Evolutionary conservation across 2,113 vertebrate species (phyloP).

Genomic region (Platichthys stellatus): DNA sequence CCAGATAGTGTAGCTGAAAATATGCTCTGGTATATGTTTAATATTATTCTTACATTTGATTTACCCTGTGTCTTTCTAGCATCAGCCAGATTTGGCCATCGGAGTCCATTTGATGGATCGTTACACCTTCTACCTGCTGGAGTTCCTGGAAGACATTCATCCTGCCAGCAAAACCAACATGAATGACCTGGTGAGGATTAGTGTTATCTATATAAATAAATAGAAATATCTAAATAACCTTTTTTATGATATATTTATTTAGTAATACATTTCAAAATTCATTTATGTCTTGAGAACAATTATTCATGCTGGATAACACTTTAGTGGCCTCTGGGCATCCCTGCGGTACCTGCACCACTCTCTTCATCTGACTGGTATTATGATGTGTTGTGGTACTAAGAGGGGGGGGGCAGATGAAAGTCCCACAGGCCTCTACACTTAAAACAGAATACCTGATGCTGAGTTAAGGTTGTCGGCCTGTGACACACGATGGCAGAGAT

Average conservation of each 20-base stretch:
- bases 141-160: slow-evolving; percentile 98
- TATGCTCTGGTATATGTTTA: too few relatives aligned
- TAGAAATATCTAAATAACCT: too few relatives aligned
- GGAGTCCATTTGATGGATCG: slow-evolving; percentile 98
- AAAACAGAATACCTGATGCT: slow-evolving; percentile 69
- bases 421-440: slow-evolving; percentile 51
- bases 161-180: slow-evolving; percentile 95
- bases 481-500: slow-evolving; percentile 31
- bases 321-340: background rate
- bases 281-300: too few relatives aligned
- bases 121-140: slow-evolving; percentile 97
- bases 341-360: background rate
- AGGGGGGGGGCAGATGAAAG: slow-evolving; percentile 59
- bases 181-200: slow-evolving; percentile 92
- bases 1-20: too few relatives aligned
- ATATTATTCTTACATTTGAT: background rate
- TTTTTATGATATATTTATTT: too few relatives aligned
- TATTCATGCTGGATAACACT: too few relatives aligned
- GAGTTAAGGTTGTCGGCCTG: slow-evolving; percentile 46
- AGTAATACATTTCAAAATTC: too few relatives aligned
- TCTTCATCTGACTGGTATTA: background rate
- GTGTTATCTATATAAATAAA: too few relatives aligned
- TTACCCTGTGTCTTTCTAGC: slow-evolving; percentile 75
- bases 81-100: slow-evolving; percentile 96
- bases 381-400: slow-evolving; percentile 4